These are phyloP conservation scores for Phaethornis superciliosus DNA, from an alignment of 2,113 vertebrate genomes.

Conservation along the genomic window DNA sequence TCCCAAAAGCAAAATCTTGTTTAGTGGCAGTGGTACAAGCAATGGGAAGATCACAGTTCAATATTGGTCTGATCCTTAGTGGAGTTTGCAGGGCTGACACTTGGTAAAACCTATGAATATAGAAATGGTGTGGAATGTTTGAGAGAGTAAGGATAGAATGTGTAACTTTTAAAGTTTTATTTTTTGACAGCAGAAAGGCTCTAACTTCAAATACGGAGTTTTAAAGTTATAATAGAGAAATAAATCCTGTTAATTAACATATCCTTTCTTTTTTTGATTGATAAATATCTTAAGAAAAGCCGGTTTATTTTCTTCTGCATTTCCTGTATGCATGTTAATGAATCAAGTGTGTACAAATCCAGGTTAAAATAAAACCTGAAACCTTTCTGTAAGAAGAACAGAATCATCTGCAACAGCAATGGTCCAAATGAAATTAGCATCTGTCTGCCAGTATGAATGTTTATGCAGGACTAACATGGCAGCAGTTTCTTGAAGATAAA, in stretches of 20 bases:
- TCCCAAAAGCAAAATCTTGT: background rate
- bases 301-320: background rate
- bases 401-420: background rate
- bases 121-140: constrained; percentile 37
- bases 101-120: constrained; percentile 11
- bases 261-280: background rate
- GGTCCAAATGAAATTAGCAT: background rate
- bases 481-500: constrained; percentile 23
- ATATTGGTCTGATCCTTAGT: background rate
- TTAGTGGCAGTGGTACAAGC: background rate
- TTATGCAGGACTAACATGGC: background rate
- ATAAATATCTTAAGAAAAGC: background rate
- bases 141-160: constrained; percentile 4
- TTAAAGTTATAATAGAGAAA: background rate
- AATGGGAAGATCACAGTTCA: background rate
- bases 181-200: constrained; percentile 3
- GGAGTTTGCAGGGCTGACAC: background rate
- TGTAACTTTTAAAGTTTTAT: background rate
- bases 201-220: background rate
- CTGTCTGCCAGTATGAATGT: background rate
- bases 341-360: background rate
- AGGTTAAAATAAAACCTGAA: background rate
- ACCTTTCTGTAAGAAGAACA: background rate
- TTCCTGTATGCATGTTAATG: background rate
- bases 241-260: background rate